Evolutionary conservation across 2,113 vertebrate genomes (phyloP), one percentile per base, ranked within the genome.

Genomic region (Columbina picui): DNA sequence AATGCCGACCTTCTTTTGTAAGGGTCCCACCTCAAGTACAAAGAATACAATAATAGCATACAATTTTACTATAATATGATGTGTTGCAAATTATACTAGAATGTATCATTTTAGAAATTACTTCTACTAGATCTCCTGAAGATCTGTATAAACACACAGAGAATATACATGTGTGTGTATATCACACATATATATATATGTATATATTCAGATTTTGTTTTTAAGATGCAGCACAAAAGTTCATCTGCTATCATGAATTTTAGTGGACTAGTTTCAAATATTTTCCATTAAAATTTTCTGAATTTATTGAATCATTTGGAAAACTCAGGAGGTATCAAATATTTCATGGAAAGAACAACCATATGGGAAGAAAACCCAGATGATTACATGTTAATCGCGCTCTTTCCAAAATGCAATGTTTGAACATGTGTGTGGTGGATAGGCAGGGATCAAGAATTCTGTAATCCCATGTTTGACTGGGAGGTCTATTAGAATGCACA

Each of bases 261-360:
- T 41, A 78, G 27, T 38, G 43, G 14, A 49, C 14, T 73, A 34
- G 10, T 77, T 73, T 73, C 12, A 77, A 49, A 57, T 76, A 41
- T 45, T 88, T 85, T 73, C 43, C 13, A n/a, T 41, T 77, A 77
- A 77, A 56, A 57, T 88, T 63, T 84, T 65, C 23, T 65, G 34
- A 80, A 70, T 4, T 52, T 77, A 70, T 0, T 50, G 39, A 85
- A 55, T 14, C 7, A 29, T 56, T 39, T 60, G 34, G 41, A 86
- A 94, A 68, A 63, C 38, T 68, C 6, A 6, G 30, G 47, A 22
- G 19, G 10, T 68, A 47, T 71, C 65, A 84, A 30, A 3, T 34
- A 59, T 80, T 86, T 60, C 1, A 17, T 10, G 73, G 39, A 56
- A 68, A 49, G 43, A 85, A 64, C 3, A 78, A 27, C 13, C 6